These are phyloP conservation scores for Crenichthys baileyi DNA, from an alignment of 2,797 vertebrate genomes.

Conservation along the genomic window DNA sequence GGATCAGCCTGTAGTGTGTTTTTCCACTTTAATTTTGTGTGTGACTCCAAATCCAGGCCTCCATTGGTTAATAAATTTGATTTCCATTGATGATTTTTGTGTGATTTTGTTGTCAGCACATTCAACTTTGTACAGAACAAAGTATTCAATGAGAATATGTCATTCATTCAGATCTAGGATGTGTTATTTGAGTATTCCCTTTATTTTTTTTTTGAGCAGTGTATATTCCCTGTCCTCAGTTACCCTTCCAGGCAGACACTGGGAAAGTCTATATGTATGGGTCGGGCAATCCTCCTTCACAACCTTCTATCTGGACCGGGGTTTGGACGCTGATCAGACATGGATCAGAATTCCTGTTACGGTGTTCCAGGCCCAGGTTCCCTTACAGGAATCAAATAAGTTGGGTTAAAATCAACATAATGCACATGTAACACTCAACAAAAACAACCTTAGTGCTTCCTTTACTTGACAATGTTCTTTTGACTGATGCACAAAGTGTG, in stretches of 20 bases:
- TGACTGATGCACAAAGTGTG: not conserved
- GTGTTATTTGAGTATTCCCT: too few relatives aligned
- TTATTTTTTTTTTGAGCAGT: too few relatives aligned
- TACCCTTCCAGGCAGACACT: not conserved
- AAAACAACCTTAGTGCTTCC: not conserved
- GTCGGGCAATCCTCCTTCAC: conserved; percentile 2
- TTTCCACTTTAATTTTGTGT: too few relatives aligned
- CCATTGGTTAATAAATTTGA: too few relatives aligned
- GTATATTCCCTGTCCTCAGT: not conserved
- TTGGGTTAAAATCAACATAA: not conserved
- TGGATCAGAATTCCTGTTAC: conserved; percentile 4
- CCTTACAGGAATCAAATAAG: not conserved
- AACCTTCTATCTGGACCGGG: not conserved
- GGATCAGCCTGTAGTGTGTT: too few relatives aligned
- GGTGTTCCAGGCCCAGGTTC: not conserved
- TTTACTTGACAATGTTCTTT: not conserved
- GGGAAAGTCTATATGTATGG: conserved; percentile 3
- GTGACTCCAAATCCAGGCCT: too few relatives aligned
- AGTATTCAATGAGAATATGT: too few relatives aligned
- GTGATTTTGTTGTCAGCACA: too few relatives aligned
- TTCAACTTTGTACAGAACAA: too few relatives aligned
- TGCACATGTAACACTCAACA: not conserved
- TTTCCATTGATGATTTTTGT: too few relatives aligned
- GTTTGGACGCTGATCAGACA: not conserved
- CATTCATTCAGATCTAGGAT: too few relatives aligned